These are phyloP conservation scores for Ciona savignyi DNA, from an alignment of 23 tunicate species.

Conservation along the genomic window DNA sequence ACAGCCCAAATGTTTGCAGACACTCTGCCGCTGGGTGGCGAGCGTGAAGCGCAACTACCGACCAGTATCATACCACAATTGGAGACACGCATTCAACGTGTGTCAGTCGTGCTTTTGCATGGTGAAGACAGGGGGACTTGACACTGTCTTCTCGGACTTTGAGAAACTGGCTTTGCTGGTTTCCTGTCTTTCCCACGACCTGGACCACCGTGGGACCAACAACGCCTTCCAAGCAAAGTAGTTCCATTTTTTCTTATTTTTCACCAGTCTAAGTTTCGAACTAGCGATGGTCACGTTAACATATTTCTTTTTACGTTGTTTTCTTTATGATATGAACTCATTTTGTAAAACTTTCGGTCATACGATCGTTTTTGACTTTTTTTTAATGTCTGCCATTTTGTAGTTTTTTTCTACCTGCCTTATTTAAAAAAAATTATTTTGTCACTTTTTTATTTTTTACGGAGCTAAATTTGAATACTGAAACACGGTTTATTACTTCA, in stretches of 20 bases:
- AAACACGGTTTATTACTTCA: too few species aligned
- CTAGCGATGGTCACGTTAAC: too few species aligned
- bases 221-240: conserved; percentile 94
- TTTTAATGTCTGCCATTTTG: too few species aligned
- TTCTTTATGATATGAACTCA: too few species aligned
- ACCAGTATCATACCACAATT: conserved; percentile 78
- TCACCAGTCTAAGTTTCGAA: not conserved
- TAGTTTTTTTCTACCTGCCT: too few species aligned
- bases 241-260: conserved; percentile 1
- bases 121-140: conserved; percentile 63
- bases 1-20: conserved; percentile 32
- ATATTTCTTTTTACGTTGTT: too few species aligned
- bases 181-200: conserved; percentile 85
- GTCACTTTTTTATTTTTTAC: too few species aligned
- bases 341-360: not conserved
- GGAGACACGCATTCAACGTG: conserved; percentile 97
- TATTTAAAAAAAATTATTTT: too few species aligned
- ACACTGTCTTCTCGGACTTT: conserved; percentile 32
- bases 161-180: conserved; percentile 72
- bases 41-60: conserved; percentile 84
- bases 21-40: conserved; percentile 74
- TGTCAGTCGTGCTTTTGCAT: conserved; percentile 85
- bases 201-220: conserved; percentile 87
- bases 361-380: not conserved
- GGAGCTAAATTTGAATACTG: too few species aligned